A percentile compares a stretch with the other conserved stretches of the same genome.
Evolutionary conservation across 2,797 vertebrate genomes (phyloP).

Genomic region (Sphaeramia orbicularis): DNA sequence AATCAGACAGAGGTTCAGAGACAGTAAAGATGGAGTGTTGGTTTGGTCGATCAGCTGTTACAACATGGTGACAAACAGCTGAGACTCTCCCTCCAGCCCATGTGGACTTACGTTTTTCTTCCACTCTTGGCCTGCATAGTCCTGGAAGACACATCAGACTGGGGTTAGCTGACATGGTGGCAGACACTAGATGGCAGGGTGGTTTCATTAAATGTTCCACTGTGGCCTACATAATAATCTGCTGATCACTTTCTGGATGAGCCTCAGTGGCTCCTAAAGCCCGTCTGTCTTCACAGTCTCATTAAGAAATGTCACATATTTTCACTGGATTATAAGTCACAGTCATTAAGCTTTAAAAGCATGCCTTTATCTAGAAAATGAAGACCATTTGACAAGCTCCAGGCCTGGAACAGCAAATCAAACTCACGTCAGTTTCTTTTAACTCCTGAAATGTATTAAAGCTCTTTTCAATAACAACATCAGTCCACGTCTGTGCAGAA

Average conservation of each 20-base stretch:
- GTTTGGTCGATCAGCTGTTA: neutral
- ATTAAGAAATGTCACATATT: slow-evolving; percentile 8
- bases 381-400: neutral
- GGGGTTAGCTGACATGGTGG: slow-evolving; percentile 30
- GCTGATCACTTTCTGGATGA: slow-evolving; percentile 9
- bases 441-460: too few species aligned
- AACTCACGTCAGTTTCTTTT: too few species aligned
- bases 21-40: too few species aligned
- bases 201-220: slow-evolving; percentile 40
- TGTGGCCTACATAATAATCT: slow-evolving; percentile 31
- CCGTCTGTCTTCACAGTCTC: slow-evolving; percentile 24
- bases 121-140: slow-evolving; percentile 78
- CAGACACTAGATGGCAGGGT: slow-evolving; percentile 82
- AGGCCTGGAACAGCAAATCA: neutral
- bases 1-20: too few species aligned
- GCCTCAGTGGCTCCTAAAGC: slow-evolving; percentile 15
- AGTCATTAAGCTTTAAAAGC: neutral
- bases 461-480: too few species aligned
- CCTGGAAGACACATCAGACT: slow-evolving; percentile 80
- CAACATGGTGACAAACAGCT: slow-evolving; percentile 13
- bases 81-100: slow-evolving; percentile 15
- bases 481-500: too few species aligned
- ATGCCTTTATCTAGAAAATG: slow-evolving; percentile 1
- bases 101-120: slow-evolving; percentile 83
- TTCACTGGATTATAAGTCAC: neutral